phyloP scores from a whole-genome alignment of 2,888 invertebrate species.

The Drosophila merina region DNA sequence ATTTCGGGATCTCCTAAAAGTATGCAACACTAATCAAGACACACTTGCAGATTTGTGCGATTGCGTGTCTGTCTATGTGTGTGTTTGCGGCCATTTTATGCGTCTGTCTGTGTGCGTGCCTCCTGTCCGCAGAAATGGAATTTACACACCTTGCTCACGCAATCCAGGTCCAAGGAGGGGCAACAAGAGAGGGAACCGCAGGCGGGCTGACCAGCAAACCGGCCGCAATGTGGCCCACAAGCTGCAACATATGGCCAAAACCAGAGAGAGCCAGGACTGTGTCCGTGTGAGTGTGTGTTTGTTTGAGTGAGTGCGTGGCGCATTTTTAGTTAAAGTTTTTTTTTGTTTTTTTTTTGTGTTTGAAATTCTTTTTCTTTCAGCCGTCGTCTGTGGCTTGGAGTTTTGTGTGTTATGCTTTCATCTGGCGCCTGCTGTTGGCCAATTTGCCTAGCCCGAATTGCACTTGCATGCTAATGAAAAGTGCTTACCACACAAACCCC shows the following conservation, averaged over 20 bases:
- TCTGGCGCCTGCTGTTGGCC: constrained; percentile 28
- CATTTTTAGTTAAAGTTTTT: constrained; percentile 33
- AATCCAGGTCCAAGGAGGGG: constrained; percentile 31
- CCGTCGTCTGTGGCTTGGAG: constrained; percentile 20
- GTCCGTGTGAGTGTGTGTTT: constrained; percentile 6
- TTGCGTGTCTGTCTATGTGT: constrained; percentile 12
- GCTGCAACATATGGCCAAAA: constrained; percentile 51
- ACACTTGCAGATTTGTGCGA: constrained; percentile 27
- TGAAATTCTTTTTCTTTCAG: constrained; percentile 34
- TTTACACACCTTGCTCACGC: constrained; percentile 65
- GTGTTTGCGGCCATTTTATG: constrained; percentile 14
- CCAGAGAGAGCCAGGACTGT: constrained; percentile 13
- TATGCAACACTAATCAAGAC: constrained; percentile 37
- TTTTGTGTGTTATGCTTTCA: constrained; percentile 31
- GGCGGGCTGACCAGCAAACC: constrained; percentile 50
- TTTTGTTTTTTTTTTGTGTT: constrained; percentile 8
- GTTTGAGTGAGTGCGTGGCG: constrained; percentile 21
- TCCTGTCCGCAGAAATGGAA: constrained; percentile 38
- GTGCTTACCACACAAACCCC: constrained; percentile 15
- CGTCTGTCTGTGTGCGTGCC: constrained; percentile 18
- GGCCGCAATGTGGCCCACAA: constrained; percentile 49
- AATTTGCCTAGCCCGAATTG: constrained; percentile 49
- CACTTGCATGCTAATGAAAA: constrained; percentile 54
- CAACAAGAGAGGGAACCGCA: constrained; percentile 18
- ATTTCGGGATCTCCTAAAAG: neutral